Conservation (phyloP, 2,888 invertebrate genomes). For the Mactromeris polynyma region DNA sequence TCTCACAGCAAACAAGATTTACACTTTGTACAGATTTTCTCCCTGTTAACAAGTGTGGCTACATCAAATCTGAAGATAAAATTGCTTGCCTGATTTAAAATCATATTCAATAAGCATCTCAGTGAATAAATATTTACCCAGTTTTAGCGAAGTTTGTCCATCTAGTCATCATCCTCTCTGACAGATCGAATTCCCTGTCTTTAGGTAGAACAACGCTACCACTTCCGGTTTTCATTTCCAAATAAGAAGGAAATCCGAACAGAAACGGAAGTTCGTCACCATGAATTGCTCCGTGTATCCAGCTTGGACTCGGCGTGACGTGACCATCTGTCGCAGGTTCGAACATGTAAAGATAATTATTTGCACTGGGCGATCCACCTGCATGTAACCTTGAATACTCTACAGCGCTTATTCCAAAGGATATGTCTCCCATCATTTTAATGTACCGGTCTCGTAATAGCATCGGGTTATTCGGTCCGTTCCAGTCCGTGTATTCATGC, state of each 20-base stretch:
- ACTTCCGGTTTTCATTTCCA: not conserved
- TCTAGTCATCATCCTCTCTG: slow-evolving; percentile 22
- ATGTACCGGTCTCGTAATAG: slow-evolving; percentile 90
- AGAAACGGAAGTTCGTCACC: slow-evolving; percentile 67
- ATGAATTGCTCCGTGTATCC: slow-evolving; percentile 82
- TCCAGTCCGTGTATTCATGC: slow-evolving; percentile 47
- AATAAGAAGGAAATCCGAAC: not conserved
- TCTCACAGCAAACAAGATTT: no score
- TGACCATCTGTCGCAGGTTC: slow-evolving; percentile 47
- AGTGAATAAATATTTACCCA: not conserved
- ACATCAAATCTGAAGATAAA: no score
- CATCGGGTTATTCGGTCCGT: slow-evolving; percentile 88
- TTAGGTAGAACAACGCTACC: not conserved
- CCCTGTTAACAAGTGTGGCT: no score
- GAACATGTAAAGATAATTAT: slow-evolving; percentile 75
- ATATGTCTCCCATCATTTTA: slow-evolving; percentile 96
- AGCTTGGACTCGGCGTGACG: slow-evolving; percentile 67
- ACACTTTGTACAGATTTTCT: no score
- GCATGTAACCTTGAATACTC: slow-evolving; percentile 93
- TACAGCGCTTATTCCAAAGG: slow-evolving; percentile 90
- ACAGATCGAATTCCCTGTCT: slow-evolving; percentile 15
- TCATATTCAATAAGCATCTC: no score
- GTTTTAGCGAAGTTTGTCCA: slow-evolving; percentile 36
- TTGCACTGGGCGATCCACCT: slow-evolving; percentile 86
- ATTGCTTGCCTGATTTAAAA: no score